Percentiles rank a stretch among this genome's conserved stretches.
phyloP scores from a whole-genome alignment of 53 echinoderm and acorn worm species.

The Apostichopus leukothele region DNA sequence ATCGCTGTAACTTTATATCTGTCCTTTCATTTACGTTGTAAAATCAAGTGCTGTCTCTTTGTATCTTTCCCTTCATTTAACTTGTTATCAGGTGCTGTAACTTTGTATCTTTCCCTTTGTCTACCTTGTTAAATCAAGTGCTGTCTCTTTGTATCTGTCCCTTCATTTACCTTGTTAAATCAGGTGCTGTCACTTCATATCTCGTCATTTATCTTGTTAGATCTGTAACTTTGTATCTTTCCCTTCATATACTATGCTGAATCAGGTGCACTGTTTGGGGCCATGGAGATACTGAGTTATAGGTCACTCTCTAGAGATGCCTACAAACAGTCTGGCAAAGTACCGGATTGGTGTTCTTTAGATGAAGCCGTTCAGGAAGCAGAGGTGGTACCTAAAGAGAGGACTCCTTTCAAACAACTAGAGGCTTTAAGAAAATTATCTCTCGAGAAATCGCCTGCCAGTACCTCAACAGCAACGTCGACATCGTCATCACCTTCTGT shows the following conservation, averaged over 20 bases:
- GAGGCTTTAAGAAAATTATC: constrained; percentile 39
- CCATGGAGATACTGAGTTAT: constrained; percentile 86
- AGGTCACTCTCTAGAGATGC: constrained; percentile 89
- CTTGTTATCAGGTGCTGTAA: too few relatives aligned
- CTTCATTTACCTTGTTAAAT: too few relatives aligned
- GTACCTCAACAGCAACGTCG: background rate
- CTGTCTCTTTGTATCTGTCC: too few relatives aligned
- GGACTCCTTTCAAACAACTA: constrained; percentile 63
- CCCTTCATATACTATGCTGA: background rate
- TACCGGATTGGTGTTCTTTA: constrained; percentile 97
- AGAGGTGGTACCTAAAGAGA: constrained; percentile 76
- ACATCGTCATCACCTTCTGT: background rate
- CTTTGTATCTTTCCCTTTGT: too few relatives aligned
- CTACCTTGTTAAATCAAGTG: too few relatives aligned
- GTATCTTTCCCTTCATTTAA: too few relatives aligned
- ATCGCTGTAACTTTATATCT: constrained; percentile 60
- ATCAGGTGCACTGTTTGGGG: constrained; percentile 96
- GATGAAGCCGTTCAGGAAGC: constrained; percentile 66
- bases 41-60: too few relatives aligned
- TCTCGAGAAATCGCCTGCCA: constrained; percentile 12
- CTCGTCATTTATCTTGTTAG: too few relatives aligned
- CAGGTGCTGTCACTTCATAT: too few relatives aligned
- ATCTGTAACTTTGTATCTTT: too few relatives aligned
- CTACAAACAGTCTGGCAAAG: constrained; percentile 77
- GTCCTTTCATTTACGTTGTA: too few relatives aligned